These are phyloP conservation scores for Pemphredon lugubris DNA, from an alignment of 2,888 invertebrate species.

Conservation along the genomic window DNA sequence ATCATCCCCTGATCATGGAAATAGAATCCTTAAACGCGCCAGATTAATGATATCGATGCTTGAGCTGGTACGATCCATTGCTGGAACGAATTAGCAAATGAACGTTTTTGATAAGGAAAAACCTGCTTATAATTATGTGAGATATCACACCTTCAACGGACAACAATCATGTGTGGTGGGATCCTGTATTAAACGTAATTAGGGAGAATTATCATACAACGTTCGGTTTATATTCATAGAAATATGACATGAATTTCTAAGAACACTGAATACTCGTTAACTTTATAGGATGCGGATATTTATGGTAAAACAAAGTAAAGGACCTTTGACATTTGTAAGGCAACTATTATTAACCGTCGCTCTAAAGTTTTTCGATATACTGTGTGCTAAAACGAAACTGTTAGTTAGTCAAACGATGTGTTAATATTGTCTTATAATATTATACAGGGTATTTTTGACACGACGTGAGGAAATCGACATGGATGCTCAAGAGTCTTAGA, in stretches of 20 bases:
- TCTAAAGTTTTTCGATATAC: neutral
- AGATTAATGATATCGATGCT: slow-evolving; percentile 45
- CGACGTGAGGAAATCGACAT: too few relatives aligned
- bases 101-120: neutral
- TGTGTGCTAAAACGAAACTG: neutral
- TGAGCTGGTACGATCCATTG: neutral
- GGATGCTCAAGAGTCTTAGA: too few relatives aligned
- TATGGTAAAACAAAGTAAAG: neutral
- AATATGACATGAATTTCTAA: too few relatives aligned
- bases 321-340: neutral
- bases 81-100: neutral
- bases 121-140: too few relatives aligned
- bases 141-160: too few relatives aligned
- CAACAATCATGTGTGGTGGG: too few relatives aligned
- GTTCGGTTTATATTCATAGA: too few relatives aligned
- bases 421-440: too few relatives aligned
- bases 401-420: neutral
- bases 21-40: slow-evolving; percentile 48
- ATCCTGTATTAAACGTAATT: too few relatives aligned
- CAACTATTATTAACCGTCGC: neutral
- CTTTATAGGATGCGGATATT: neutral
- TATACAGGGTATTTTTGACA: too few relatives aligned
- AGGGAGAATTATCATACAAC: too few relatives aligned
- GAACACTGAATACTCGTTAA: neutral
- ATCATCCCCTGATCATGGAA: slow-evolving; percentile 62